Percentiles rank a stretch among this genome's conserved stretches.
These are phyloP conservation scores for Mirza zaza DNA, from an alignment of 2,113 vertebrate genomes.

Conservation along the genomic window DNA sequence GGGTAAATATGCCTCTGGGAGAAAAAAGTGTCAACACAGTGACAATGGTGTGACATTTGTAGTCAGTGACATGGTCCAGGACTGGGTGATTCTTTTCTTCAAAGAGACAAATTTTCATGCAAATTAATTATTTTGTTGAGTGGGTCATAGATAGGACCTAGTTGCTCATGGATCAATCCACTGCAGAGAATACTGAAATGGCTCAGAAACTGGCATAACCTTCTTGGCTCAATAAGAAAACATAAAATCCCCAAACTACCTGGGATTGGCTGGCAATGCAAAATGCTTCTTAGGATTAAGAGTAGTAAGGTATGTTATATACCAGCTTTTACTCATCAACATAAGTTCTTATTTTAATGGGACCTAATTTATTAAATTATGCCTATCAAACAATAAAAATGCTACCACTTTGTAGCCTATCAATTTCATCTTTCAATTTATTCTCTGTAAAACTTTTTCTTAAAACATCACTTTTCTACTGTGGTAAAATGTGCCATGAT, in stretches of 20 bases:
- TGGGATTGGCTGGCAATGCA: not conserved
- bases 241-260: not conserved
- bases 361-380: not conserved
- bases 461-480: not conserved
- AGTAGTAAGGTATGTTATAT: not conserved
- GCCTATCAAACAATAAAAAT: not conserved
- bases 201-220: not conserved
- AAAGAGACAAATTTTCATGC: not conserved
- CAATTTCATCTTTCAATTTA: not conserved
- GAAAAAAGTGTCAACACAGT: not conserved
- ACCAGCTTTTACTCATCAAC: not conserved
- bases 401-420: not conserved
- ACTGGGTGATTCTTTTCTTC: not conserved
- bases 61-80: not conserved
- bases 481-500: not conserved
- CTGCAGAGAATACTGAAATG: not conserved
- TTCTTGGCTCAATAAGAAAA: not conserved
- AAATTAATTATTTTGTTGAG: conserved; percentile 9
- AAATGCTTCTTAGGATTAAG: not conserved
- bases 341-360: not conserved
- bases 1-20: not conserved
- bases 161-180: not conserved
- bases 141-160: not conserved
- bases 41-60: not conserved
- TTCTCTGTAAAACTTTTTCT: not conserved